Evolutionary conservation across 1,140 invertebrate genomes (phyloP).

Genomic region (Brachionus angularis): DNA sequence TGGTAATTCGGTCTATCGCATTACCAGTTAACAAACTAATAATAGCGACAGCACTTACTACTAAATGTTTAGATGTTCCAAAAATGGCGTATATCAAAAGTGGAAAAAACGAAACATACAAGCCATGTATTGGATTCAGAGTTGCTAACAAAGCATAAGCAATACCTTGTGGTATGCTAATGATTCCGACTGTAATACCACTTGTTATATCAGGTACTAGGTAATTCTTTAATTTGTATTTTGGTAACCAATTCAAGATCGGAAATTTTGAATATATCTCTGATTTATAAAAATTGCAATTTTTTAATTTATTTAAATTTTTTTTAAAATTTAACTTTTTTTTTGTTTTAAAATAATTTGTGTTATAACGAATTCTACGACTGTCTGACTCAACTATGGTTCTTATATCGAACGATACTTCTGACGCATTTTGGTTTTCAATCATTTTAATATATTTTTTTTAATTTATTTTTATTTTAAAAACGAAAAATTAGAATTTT

Average conservation of each 20-base stretch:
- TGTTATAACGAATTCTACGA: too few species aligned
- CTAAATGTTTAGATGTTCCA: slow-evolving; percentile 60
- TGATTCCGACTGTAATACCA: slow-evolving; percentile 59
- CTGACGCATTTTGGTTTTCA: too few species aligned
- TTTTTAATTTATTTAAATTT: too few species aligned
- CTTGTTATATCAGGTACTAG: slow-evolving; percentile 55
- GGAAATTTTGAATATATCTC: slow-evolving; percentile 47
- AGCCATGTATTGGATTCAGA: slow-evolving; percentile 59
- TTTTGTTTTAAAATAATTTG: too few species aligned
- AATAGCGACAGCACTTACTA: slow-evolving; percentile 55
- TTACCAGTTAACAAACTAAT: slow-evolving; percentile 54
- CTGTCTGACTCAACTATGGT: too few species aligned
- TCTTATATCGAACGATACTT: too few species aligned
- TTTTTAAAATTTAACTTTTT: too few species aligned
- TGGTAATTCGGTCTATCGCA: slow-evolving; percentile 47
- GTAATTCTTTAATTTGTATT: slow-evolving; percentile 55
- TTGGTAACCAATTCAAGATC: slow-evolving; percentile 50
- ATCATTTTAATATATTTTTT: too few species aligned
- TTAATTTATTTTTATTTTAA: too few species aligned
- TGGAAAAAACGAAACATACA: slow-evolving; percentile 62
- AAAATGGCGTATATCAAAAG: slow-evolving; percentile 61
- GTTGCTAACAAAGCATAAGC: slow-evolving; percentile 60
- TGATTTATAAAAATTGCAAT: too few species aligned
- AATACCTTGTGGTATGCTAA: slow-evolving; percentile 61
- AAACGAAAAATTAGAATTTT: too few species aligned